Evolutionary conservation across 2,113 vertebrate genomes (phyloP).

Genomic region (Crotalus horridus): DNA sequence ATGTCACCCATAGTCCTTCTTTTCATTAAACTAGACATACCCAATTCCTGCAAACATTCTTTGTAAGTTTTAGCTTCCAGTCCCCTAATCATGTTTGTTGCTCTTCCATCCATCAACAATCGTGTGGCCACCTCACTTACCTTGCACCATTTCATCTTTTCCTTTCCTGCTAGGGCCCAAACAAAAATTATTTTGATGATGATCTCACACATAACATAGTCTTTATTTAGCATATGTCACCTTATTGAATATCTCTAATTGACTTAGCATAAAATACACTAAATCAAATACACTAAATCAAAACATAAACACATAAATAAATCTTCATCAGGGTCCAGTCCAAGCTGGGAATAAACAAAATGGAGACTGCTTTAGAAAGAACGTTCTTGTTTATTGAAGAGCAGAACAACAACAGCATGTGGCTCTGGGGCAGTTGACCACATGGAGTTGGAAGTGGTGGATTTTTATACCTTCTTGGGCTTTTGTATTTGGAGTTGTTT

Average conservation of each 20-base stretch:
- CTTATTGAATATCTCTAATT: not conserved
- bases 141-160: not conserved
- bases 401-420: no score
- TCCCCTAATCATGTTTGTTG: not conserved
- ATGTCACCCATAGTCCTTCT: not conserved
- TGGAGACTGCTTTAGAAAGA: no score
- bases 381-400: no score
- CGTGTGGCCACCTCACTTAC: not conserved
- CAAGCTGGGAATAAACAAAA: no score
- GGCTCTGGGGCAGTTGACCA: no score
- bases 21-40: not conserved
- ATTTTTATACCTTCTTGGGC: no score
- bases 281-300: not conserved
- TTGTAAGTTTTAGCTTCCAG: not conserved
- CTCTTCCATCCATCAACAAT: not conserved
- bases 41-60: no score
- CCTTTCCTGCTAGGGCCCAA: not conserved
- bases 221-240: not conserved
- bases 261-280: not conserved
- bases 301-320: not conserved
- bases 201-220: not conserved
- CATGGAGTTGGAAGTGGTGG: no score
- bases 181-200: not conserved
- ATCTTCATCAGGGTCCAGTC: no score
- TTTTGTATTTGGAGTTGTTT: no score